Evolutionary conservation across 2,888 invertebrate genomes (phyloP).

Genomic region (Malthinus seriepunctatus): DNA sequence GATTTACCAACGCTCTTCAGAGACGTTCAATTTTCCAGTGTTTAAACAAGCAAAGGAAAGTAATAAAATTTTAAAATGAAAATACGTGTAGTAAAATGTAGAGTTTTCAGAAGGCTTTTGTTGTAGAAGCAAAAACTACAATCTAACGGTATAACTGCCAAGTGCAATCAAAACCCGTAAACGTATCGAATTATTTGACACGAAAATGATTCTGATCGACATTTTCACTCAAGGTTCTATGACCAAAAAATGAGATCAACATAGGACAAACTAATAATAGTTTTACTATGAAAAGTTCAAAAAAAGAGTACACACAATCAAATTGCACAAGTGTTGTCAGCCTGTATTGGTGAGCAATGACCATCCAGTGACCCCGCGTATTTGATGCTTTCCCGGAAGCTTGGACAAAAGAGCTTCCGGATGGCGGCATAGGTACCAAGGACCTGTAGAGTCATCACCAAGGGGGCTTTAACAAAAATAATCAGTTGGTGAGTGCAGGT

Average conservation of each 20-base stretch:
- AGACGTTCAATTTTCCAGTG: no score
- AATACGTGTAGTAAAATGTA: no score
- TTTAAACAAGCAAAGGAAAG: no score
- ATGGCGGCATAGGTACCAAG: slow-evolving; percentile 44
- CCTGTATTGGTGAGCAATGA: slow-evolving; percentile 49
- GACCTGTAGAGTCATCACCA: slow-evolving; percentile 33
- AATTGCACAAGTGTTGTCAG: slow-evolving; percentile 39
- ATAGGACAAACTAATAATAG: slow-evolving; percentile 21
- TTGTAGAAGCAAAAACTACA: no score
- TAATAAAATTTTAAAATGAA: no score
- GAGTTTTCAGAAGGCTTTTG: no score
- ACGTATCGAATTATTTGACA: not conserved
- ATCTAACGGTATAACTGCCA: no score
- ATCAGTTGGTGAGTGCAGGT: slow-evolving; percentile 49
- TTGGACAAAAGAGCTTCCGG: slow-evolving; percentile 54
- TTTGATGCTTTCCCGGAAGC: slow-evolving; percentile 55
- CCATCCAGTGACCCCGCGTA: slow-evolving; percentile 56
- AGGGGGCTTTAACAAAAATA: slow-evolving; percentile 17
- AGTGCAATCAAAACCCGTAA: not conserved
- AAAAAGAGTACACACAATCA: slow-evolving; percentile 22
- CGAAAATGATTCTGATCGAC: slow-evolving; percentile 1
- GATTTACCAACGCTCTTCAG: no score
- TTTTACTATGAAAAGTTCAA: slow-evolving; percentile 17
- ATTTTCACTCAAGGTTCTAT: not conserved
- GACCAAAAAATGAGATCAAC: slow-evolving; percentile 11